Evolutionary conservation across 2,113 vertebrate genomes (phyloP).

Genomic region (Mesocricetus auratus): DNA sequence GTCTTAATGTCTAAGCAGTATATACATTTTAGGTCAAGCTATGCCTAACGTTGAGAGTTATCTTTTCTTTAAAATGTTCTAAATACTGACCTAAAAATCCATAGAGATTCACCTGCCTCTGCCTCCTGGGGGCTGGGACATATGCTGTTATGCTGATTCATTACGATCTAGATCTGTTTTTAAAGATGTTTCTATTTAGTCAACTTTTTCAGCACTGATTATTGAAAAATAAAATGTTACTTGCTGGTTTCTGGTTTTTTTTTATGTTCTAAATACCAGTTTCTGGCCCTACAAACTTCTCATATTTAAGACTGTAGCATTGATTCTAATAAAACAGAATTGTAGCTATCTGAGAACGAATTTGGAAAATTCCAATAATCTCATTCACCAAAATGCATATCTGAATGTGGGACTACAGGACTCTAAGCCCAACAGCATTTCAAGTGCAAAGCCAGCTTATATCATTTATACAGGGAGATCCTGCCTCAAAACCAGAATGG

Average conservation of each 20-base stretch:
- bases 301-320: slow-evolving; percentile 10
- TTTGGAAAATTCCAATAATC: neutral
- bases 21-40: neutral
- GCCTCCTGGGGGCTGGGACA: too few relatives aligned
- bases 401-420: neutral
- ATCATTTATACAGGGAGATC: neutral
- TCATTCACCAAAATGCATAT: neutral
- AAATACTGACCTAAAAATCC: too few relatives aligned
- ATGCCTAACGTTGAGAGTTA: neutral
- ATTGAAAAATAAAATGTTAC: too few relatives aligned
- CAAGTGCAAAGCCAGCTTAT: neutral
- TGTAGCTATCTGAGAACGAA: slow-evolving; percentile 28
- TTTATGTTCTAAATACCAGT: neutral
- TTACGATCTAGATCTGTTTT: too few relatives aligned
- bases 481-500: neutral
- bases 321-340: slow-evolving; percentile 33
- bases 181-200: too few relatives aligned
- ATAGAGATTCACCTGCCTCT: too few relatives aligned
- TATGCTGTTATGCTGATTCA: too few relatives aligned
- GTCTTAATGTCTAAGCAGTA: neutral
- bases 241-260: too few relatives aligned
- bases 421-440: neutral
- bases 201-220: too few relatives aligned
- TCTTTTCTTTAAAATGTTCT: neutral
- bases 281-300: neutral